Percentiles rank a stretch among this genome's conserved stretches.
These are phyloP conservation scores for Orchestia grillus DNA, from an alignment of 1,140 invertebrate species.

Conservation along the genomic window DNA sequence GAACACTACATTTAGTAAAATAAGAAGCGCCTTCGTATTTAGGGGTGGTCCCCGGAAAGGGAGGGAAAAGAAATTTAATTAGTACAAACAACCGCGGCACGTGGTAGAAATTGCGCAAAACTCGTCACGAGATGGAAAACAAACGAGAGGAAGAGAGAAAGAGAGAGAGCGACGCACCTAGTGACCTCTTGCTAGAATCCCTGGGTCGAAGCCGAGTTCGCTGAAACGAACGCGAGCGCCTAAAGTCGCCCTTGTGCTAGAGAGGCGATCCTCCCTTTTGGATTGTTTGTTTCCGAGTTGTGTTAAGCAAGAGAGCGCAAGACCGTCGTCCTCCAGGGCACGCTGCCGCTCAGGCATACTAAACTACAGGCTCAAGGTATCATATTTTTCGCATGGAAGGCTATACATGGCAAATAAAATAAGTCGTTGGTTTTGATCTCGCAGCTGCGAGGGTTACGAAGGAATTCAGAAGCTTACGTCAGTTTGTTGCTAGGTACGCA, in stretches of 20 bases:
- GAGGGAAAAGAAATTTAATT: background rate
- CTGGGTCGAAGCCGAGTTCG: background rate
- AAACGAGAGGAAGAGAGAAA: background rate
- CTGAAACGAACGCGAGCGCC: background rate
- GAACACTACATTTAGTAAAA: background rate
- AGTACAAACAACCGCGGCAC: background rate
- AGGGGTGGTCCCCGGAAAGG: background rate
- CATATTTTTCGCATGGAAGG: too few relatives aligned
- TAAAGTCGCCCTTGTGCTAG: conserved; percentile 32
- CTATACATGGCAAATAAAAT: too few relatives aligned
- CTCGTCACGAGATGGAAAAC: background rate
- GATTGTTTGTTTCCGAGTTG: conserved; percentile 41
- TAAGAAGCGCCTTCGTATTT: background rate
- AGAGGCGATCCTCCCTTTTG: background rate
- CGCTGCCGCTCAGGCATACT: background rate
- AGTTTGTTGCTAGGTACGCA: background rate
- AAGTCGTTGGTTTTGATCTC: too few relatives aligned
- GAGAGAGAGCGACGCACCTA: background rate
- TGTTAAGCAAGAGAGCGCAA: background rate
- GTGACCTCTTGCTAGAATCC: background rate
- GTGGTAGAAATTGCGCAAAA: background rate
- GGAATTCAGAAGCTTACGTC: background rate
- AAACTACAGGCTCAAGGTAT: background rate
- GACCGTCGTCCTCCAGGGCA: too few relatives aligned
- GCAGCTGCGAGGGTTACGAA: background rate